Evolutionary conservation across 1,140 invertebrate genomes (phyloP), one percentile per base, ranked within the genome.

Genomic region (Meloidogyne hapla): DNA sequence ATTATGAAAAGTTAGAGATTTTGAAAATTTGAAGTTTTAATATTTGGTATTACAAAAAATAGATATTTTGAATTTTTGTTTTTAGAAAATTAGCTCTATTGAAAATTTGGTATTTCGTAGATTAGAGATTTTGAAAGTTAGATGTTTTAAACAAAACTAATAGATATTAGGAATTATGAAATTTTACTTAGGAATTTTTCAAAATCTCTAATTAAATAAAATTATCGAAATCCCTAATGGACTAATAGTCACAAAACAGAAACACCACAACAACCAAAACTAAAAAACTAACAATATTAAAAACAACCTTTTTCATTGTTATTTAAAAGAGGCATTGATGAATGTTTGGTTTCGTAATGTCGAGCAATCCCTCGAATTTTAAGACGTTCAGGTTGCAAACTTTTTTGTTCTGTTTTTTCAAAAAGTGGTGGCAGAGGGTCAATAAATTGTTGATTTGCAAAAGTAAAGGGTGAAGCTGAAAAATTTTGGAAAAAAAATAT

Each of bases 281-380:
- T 6, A 42, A 42, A 42, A 10, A 42, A 10, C 40, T 2, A 42
- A 42, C 9, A 42, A 42, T 1, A 42, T 33, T 5, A 48, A 48
- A 1, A n/a, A 18, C n/a, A 56, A 56, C 48, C 48, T 56, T 56
- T 56, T 56, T 56, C 40, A 21, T 62, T 15, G 5, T 25, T 25
- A 8, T n/a, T 66, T 12, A 40, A n/a, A 26, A 38, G 4, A 12
- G 45, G n/a, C 10, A 42, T 10, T 42, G 10, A 10, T 10, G 75
- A 40, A 25, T 15, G n/a, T 26, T 26, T 65, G 18, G 65, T 21
- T n/a, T 76, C n/a, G n/a, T 56, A 56, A 23, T 77, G 45, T 23
- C 67, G 21, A 18, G 67, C 68, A 5, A 76, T 38, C 12, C 75
- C 75, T 33, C 75, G 45, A 33, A 76, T 65, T 42, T 76, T 76